A percentile compares a stretch with the other conserved stretches of the same genome.
Evolutionary conservation across 2,113 vertebrate genomes (phyloP).

Genomic region (Mugil cephalus): DNA sequence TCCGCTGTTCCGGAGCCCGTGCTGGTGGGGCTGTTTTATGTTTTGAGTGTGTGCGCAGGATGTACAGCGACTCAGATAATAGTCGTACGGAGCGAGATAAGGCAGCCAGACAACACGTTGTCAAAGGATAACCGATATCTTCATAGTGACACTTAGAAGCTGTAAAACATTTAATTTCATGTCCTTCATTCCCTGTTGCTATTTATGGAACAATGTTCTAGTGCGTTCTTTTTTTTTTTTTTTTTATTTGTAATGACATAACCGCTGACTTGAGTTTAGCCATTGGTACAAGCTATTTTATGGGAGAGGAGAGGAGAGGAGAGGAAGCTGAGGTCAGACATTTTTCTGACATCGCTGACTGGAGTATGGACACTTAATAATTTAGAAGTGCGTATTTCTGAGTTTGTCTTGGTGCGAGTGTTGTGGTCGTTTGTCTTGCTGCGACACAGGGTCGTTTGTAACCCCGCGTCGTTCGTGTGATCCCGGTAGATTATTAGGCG

Average conservation of each 20-base stretch:
- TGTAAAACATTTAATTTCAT: background rate
- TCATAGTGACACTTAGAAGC: background rate
- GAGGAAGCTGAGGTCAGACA: background rate
- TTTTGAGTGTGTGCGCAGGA: background rate
- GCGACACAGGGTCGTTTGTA: conserved; percentile 45
- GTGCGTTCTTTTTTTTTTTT: too few relatives aligned
- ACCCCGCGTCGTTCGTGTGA: conserved; percentile 26
- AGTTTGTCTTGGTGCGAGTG: conserved; percentile 7
- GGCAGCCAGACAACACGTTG: background rate
- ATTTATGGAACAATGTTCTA: background rate
- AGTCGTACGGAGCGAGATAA: conserved; percentile 17
- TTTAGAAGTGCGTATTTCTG: background rate
- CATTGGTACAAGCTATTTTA: background rate
- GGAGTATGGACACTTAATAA: background rate
- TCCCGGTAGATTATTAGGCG: conserved; percentile 20
- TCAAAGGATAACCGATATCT: background rate
- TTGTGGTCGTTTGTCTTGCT: conserved; percentile 31
- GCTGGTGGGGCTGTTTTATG: background rate
- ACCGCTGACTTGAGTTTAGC: background rate
- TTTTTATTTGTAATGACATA: background rate
- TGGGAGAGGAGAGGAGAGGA: background rate
- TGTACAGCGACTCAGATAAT: conserved; percentile 6
- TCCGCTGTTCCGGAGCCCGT: background rate
- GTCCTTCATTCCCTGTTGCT: background rate
- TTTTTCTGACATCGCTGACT: background rate